phyloP scores from a whole-genome alignment of 2,888 invertebrate species.

The Drosophila testacea region DNA sequence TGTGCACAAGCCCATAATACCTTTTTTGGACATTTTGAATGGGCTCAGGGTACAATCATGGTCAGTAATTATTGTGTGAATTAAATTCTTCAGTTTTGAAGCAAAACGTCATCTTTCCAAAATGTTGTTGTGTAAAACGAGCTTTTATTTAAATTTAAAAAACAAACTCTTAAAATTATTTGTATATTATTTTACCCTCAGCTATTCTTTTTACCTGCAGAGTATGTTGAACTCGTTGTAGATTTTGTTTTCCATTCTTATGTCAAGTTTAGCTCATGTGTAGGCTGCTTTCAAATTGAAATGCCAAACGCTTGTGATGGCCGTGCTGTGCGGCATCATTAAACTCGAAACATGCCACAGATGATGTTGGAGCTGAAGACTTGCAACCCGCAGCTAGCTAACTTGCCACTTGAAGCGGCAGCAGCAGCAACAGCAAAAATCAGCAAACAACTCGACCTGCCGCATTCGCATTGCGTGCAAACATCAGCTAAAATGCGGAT shows the following conservation, averaged over 20 bases:
- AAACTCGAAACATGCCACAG: conserved; percentile 56
- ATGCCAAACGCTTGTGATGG: conserved; percentile 74
- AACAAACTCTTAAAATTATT: not conserved
- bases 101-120: not conserved
- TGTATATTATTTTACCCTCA: too few relatives aligned
- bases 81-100: too few relatives aligned
- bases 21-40: too few relatives aligned
- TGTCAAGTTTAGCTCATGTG: conserved; percentile 31
- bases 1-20: too few relatives aligned
- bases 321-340: conserved; percentile 72
- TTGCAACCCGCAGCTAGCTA: conserved; percentile 43
- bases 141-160: not conserved
- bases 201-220: conserved; percentile 3
- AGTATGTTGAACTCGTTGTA: conserved; percentile 35
- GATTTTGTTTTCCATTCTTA: not conserved
- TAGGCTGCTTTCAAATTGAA: conserved; percentile 71
- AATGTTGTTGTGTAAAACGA: not conserved
- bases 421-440: not conserved
- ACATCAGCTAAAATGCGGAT: conserved; percentile 61
- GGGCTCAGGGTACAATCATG: too few relatives aligned
- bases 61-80: too few relatives aligned
- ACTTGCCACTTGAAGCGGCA: conserved; percentile 18
- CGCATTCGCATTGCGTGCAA: conserved; percentile 71
- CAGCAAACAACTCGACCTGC: conserved; percentile 21
- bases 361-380: conserved; percentile 29